These are phyloP conservation scores for roundworm (Caenorhabditis elegans) DNA, from an alignment of 1,140 invertebrate genomes.

Conservation along the genomic window WBcel235 BX284606.5:11623001-11623500, in stretches of 20 bases:
- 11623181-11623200: background rate
- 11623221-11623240: too few relatives aligned
- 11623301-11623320: too few relatives aligned
- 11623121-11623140: conserved; percentile 28
- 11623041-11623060: conserved; percentile 3
- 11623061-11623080: conserved; percentile 37
- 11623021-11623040: conserved; percentile 1
- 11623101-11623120: background rate
- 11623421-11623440: conserved; percentile 6
- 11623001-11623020: conserved; percentile 7
- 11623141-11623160: conserved; percentile 21
- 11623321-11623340: too few relatives aligned
- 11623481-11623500: too few relatives aligned
- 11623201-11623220: too few relatives aligned
- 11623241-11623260: too few relatives aligned
- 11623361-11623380: background rate
- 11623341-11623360: too few relatives aligned
- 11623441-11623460: background rate
- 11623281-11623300: too few relatives aligned
- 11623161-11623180: conserved; percentile 5
- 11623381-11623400: conserved; percentile 38
- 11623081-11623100: background rate
- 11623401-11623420: conserved; percentile 30
- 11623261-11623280: too few relatives aligned
- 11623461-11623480: background rate